phyloP scores from a whole-genome alignment of 2,113 vertebrate genomes.

The Anhinga rufa region DNA sequence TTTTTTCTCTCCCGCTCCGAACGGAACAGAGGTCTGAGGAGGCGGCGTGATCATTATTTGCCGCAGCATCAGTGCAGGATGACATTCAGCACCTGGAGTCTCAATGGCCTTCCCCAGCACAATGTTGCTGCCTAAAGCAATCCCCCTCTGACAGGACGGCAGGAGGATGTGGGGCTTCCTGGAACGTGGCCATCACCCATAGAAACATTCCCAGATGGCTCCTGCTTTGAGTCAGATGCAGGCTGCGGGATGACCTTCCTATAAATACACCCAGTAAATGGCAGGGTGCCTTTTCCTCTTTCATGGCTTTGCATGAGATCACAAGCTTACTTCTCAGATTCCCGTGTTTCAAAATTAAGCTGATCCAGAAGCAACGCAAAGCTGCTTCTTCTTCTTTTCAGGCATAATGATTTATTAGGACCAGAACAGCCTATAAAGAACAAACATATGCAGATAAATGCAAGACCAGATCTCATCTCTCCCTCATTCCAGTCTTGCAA shows the following conservation, averaged over 20 bases:
- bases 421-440: not conserved
- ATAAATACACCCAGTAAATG: not conserved
- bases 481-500: not conserved
- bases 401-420: not conserved
- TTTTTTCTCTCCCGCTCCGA: not conserved
- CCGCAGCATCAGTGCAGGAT: not conserved
- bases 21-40: not conserved
- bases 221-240: not conserved
- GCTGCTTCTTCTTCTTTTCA: not conserved
- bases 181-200: not conserved
- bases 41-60: fast-evolving
- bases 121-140: not conserved
- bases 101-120: not conserved
- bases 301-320: not conserved
- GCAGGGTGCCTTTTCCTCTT: not conserved
- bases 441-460: not conserved
- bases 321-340: not conserved
- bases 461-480: not conserved
- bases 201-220: not conserved
- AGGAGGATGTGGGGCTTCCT: not conserved
- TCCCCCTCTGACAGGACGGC: not conserved
- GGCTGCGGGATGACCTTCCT: not conserved
- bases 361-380: not conserved
- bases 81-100: not conserved
- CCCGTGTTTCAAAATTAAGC: not conserved